Evolutionary conservation across 2,113 vertebrate genomes (phyloP), one percentile per base, ranked within the genome.

Genomic region (Rhodinocichla rosea): DNA sequence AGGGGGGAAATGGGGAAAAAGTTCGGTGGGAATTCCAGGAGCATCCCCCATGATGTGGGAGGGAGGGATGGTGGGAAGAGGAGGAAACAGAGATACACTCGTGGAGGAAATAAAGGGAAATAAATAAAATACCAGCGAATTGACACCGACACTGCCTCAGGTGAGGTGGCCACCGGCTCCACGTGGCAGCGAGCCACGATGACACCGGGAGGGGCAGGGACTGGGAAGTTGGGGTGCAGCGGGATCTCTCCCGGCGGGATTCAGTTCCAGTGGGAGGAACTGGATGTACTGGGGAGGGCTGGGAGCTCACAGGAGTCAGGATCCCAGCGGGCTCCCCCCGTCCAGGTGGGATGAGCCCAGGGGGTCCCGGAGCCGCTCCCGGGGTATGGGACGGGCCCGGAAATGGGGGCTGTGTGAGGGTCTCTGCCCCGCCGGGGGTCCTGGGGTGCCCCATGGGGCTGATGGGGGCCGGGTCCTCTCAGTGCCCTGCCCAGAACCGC

Each of bases 51-150:
- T 0, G 5, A 27, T 0, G 2, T 0, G 14, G 28, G n/a, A 59
- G 40, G 73, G 53, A 69, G 55, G n/a, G 49, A 59, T 2, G 3
- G 13, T 1, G 8, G 17, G 79, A 32, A 37, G 40, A 20, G 37
- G 17, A 0, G 0, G 63, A 8, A 42, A 47, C 1, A 0, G 14
- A 22, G 26, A 15, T 9, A 23, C 1, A 1, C 11, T 11, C 2
- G 13, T 16, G 10, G 15, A 11, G 17, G 8, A 15, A 15, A 19
- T 5, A 2, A 4, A 3, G 11, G 22, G 4, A 59, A 62, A 42
- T 2, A 75, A 81, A 67, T 21, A 4, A 47, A 79, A 28, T 1
- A 4, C 21, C 23, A 5, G 11, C 3, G 15, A 62, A 68, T 4
- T 7, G 18, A 28, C 32, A 5, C 4, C 1, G 7, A 3, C 5